Evolutionary conservation across 2,113 vertebrate species (phyloP).

Genomic region (Rhynchomys soricoides): DNA sequence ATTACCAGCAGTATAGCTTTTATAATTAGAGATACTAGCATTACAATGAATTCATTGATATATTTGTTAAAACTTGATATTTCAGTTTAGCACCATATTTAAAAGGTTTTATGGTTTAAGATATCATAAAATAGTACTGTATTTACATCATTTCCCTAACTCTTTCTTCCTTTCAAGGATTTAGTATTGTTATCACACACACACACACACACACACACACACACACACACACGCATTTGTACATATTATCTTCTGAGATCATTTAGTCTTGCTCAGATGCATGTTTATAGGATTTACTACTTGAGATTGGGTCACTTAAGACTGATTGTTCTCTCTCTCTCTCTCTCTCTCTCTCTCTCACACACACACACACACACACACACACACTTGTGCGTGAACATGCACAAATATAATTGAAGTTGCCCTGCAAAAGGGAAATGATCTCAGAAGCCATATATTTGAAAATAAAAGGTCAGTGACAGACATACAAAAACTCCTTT

Average conservation of each 20-base stretch:
- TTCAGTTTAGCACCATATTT: background rate
- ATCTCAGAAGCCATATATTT: background rate
- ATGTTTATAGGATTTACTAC: background rate
- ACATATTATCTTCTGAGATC: background rate
- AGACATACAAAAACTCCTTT: background rate
- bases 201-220: accelerated
- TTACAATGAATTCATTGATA: background rate
- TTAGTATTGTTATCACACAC: background rate
- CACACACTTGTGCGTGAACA: too few species aligned
- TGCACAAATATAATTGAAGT: background rate
- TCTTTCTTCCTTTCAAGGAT: background rate
- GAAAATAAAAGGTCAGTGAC: background rate
- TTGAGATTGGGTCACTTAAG: background rate
- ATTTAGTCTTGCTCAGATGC: background rate
- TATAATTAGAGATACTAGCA: background rate
- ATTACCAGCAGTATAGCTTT: background rate
- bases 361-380: background rate
- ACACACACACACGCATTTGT: too few species aligned
- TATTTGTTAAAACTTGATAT: background rate
- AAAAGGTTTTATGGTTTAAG: background rate
- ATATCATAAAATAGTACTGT: background rate
- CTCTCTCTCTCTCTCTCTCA: too few species aligned
- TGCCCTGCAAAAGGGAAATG: background rate
- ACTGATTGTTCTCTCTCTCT: background rate
- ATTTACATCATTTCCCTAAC: background rate